Evolutionary conservation across 2,113 vertebrate genomes (phyloP).

Genomic region (Etheostoma cragini): DNA sequence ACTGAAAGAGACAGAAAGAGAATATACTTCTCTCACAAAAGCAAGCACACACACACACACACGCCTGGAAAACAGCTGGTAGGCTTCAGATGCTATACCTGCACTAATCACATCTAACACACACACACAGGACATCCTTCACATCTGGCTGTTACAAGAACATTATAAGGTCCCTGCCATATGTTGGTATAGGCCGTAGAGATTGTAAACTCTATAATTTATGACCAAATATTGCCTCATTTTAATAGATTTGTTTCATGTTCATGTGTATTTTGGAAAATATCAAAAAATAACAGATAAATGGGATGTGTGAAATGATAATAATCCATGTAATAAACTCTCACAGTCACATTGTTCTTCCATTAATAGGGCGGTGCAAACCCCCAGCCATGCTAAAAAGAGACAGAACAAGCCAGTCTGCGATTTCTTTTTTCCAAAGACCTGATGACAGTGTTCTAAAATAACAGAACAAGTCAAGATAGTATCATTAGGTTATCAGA

Average conservation of each 20-base stretch:
- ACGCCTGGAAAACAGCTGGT: neutral
- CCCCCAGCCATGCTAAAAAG: neutral
- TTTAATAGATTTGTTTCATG: too few species aligned
- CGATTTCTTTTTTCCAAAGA: too few species aligned
- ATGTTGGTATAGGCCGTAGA: neutral
- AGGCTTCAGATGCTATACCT: neutral
- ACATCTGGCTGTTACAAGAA: neutral
- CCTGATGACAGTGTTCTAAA: too few species aligned
- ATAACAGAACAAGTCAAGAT: too few species aligned
- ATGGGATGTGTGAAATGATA: too few species aligned
- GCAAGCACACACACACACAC: neutral
- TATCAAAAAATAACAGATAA: too few species aligned
- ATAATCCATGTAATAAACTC: too few species aligned
- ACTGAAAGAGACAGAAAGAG: neutral
- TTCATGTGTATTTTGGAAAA: too few species aligned
- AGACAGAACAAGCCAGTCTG: too few species aligned
- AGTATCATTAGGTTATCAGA: neutral
- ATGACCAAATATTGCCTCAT: neutral
- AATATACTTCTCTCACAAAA: neutral
- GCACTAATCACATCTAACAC: constrained; percentile 3
- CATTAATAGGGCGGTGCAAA: too few species aligned
- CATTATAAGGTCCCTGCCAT: neutral
- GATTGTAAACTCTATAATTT: neutral
- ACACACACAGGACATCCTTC: neutral
- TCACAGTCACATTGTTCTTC: neutral